A percentile compares a stretch with the other conserved stretches of the same genome.
These are phyloP conservation scores for Regulus satrapa DNA, from an alignment of 2,113 vertebrate species.

Conservation along the genomic window DNA sequence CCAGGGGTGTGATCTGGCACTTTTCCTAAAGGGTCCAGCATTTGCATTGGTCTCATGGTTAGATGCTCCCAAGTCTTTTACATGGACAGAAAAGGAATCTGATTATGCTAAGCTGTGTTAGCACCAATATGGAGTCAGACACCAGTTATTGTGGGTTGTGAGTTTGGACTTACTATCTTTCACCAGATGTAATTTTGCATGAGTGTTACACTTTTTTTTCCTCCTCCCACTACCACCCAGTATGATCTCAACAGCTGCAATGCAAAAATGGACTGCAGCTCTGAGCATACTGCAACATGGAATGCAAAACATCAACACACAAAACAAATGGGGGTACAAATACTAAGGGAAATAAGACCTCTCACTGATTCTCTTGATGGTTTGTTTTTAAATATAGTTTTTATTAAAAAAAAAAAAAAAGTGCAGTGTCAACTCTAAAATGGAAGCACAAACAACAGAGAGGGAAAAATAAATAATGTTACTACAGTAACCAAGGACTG, in stretches of 20 bases:
- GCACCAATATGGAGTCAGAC: slow-evolving; percentile 62
- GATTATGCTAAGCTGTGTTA: slow-evolving; percentile 41
- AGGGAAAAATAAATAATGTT: slow-evolving; percentile 74
- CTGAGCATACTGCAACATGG: slow-evolving; percentile 38
- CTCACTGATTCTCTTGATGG: slow-evolving; percentile 58
- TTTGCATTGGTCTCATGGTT: slow-evolving; percentile 54
- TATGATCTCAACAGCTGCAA: slow-evolving; percentile 57
- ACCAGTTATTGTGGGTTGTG: slow-evolving; percentile 40
- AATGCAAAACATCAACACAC: slow-evolving; percentile 45
- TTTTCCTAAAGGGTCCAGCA: slow-evolving; percentile 70
- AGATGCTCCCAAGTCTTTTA: slow-evolving; percentile 38
- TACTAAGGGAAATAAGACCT: slow-evolving; percentile 68
- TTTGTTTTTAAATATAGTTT: slow-evolving; percentile 71
- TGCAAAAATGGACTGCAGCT: slow-evolving; percentile 59
- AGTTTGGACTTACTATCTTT: neutral
- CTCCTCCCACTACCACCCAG: slow-evolving; percentile 45
- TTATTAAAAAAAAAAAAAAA: slow-evolving; percentile 69
- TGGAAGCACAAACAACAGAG: slow-evolving; percentile 74
- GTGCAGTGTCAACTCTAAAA: slow-evolving; percentile 75
- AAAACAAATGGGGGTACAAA: slow-evolving; percentile 65
- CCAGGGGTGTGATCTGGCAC: slow-evolving; percentile 78
- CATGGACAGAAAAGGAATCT: slow-evolving; percentile 55
- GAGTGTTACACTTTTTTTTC: slow-evolving; percentile 15
- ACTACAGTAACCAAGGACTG: slow-evolving; percentile 75
- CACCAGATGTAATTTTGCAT: slow-evolving; percentile 48